A percentile compares a stretch with the other conserved stretches of the same genome.
These are phyloP conservation scores for Anoplopoma fimbria DNA, from an alignment of 2,113 vertebrate genomes.

Conservation along the genomic window DNA sequence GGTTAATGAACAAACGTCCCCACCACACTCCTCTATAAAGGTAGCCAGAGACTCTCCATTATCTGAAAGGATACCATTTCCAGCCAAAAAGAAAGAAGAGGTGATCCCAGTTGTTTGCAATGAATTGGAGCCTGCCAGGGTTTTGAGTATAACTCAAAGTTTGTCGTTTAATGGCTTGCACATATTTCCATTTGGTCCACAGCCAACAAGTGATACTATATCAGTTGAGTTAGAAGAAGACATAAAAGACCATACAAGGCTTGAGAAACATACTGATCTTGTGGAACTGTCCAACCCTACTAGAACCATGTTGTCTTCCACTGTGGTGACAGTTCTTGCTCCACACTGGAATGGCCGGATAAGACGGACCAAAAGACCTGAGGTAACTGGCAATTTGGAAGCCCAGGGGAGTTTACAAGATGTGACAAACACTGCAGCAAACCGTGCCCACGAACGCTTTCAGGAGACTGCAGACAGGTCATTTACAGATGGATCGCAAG, in stretches of 20 bases:
- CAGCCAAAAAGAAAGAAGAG: conserved; percentile 26
- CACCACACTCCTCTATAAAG: conserved; percentile 13
- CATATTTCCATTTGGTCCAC: conserved; percentile 11
- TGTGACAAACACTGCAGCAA: conserved; percentile 12
- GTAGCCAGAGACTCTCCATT: neutral
- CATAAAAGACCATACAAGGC: conserved; percentile 27
- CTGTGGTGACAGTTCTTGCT: conserved; percentile 80
- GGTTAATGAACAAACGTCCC: conserved; percentile 53
- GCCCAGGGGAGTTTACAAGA: conserved; percentile 48
- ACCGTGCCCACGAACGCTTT: conserved; percentile 17
- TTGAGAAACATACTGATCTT: conserved; percentile 15
- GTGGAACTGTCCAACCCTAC: conserved; percentile 10
- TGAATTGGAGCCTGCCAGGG: conserved; percentile 15
- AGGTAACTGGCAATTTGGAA: conserved; percentile 45
- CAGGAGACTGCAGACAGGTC: conserved; percentile 41
- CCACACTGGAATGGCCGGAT: conserved; percentile 75
- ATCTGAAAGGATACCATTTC: conserved; percentile 30
- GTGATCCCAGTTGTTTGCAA: conserved; percentile 5
- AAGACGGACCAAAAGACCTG: conserved; percentile 69
- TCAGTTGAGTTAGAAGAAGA: conserved; percentile 13
- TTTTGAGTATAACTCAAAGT: conserved; percentile 9
- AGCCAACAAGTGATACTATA: conserved; percentile 20
- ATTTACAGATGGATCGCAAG: conserved; percentile 16
- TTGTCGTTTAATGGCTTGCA: conserved; percentile 26
- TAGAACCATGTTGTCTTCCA: conserved; percentile 79